Evolutionary conservation across 2,888 invertebrate genomes (phyloP).

Genomic region (Ophion slaviceki): DNA sequence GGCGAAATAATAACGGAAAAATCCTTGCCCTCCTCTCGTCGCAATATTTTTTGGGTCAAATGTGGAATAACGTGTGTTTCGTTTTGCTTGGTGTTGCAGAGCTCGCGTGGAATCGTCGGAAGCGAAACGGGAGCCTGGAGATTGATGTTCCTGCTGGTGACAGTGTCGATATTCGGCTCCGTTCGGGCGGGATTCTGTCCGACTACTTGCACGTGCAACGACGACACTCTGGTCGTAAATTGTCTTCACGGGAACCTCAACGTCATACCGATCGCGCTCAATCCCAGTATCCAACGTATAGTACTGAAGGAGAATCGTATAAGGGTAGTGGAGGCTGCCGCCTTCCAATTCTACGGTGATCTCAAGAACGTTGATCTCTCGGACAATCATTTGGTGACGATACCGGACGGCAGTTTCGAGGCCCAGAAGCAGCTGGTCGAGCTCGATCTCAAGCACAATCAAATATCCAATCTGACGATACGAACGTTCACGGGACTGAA

Average conservation of each 20-base stretch:
- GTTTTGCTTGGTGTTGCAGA: constrained; percentile 59
- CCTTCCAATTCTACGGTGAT: constrained; percentile 94
- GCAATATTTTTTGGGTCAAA: constrained; percentile 9
- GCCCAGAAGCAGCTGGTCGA: constrained; percentile 93
- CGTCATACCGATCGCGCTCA: constrained; percentile 95
- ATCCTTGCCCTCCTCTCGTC: not conserved
- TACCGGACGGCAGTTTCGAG: constrained; percentile 91
- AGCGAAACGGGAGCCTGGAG: constrained; percentile 45
- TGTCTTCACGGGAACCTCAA: constrained; percentile 94
- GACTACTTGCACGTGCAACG: constrained; percentile 94
- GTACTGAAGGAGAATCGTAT: constrained; percentile 94
- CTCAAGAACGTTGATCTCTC: constrained; percentile 94
- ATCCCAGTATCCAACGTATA: constrained; percentile 94
- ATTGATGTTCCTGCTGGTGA: constrained; percentile 67
- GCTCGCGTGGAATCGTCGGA: constrained; percentile 32
- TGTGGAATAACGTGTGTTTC: constrained; percentile 6
- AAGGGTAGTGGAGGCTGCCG: constrained; percentile 92
- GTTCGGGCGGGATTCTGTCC: constrained; percentile 90
- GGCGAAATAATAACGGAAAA: not conserved
- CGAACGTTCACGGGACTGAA: constrained; percentile 92
- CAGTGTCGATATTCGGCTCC: constrained; percentile 69
- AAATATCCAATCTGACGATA: constrained; percentile 92
- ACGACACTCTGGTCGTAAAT: constrained; percentile 93
- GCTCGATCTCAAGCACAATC: constrained; percentile 93
- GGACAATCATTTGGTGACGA: constrained; percentile 92